Conservation (phyloP, 2,797 vertebrate genomes). For the Moxostoma hubbsi region DNA sequence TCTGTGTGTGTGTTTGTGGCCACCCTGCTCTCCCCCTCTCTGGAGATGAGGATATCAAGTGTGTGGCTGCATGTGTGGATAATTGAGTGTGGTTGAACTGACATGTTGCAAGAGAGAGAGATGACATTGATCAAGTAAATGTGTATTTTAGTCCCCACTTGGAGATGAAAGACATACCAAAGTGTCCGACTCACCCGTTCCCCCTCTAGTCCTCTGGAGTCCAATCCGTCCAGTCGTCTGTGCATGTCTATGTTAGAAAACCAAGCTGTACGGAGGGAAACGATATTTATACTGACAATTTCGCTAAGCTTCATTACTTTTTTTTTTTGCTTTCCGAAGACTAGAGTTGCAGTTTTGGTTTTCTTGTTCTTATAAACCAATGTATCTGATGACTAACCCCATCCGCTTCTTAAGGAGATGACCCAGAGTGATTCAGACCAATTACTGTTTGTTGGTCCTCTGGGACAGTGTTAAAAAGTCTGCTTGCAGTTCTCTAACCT, state of each 20-base stretch:
- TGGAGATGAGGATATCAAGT: slow-evolving; percentile 37
- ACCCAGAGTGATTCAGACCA: slow-evolving; percentile 58
- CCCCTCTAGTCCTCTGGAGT: background rate
- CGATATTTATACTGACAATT: slow-evolving; percentile 30
- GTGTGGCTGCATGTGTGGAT: slow-evolving; percentile 21
- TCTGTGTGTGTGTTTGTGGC: background rate
- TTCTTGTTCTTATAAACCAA: slow-evolving; percentile 35
- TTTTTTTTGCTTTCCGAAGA: slow-evolving; percentile 24
- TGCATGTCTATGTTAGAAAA: slow-evolving; percentile 13
- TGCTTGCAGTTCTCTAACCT: slow-evolving; percentile 58
- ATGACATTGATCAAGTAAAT: slow-evolving; percentile 39
- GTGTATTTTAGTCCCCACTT: slow-evolving; percentile 49
- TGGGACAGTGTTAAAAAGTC: slow-evolving; percentile 56
- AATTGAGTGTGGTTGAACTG: slow-evolving; percentile 52
- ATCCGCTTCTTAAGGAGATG: slow-evolving; percentile 53
- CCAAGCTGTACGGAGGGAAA: slow-evolving; percentile 19
- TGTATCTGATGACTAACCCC: slow-evolving; percentile 52
- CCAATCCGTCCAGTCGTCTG: background rate
- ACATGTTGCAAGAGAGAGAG: slow-evolving; percentile 22
- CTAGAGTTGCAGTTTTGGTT: slow-evolving; percentile 48
- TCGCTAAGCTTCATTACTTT: slow-evolving; percentile 21
- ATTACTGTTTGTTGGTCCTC: slow-evolving; percentile 60
- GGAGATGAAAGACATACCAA: slow-evolving; percentile 17
- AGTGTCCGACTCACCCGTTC: background rate
- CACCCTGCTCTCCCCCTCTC: slow-evolving; percentile 6